Percentiles rank a stretch among this genome's conserved stretches.
Conservation (phyloP, 2,888 invertebrate genomes). For the Melieria omissa region DNA sequence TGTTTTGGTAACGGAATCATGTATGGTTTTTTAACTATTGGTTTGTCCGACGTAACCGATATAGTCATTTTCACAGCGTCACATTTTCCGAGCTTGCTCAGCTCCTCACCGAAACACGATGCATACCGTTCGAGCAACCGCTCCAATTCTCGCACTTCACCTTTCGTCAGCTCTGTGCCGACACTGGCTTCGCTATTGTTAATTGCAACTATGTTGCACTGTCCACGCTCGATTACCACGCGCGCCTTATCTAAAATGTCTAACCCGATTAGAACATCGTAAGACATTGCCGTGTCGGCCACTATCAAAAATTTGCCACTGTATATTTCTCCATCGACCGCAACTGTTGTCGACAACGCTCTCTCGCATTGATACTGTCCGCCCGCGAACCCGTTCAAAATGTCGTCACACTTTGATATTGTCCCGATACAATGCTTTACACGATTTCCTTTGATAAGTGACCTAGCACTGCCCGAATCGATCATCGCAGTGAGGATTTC, state of each 20-base stretch:
- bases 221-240: slow-evolving; percentile 31
- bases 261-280: slow-evolving; percentile 27
- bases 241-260: slow-evolving; percentile 32
- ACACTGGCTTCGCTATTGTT: slow-evolving; percentile 25
- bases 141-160: slow-evolving; percentile 16
- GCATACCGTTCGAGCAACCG: slow-evolving; percentile 18
- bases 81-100: slow-evolving; percentile 33
- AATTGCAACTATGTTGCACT: slow-evolving; percentile 26
- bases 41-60: slow-evolving; percentile 22
- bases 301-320: too few relatives aligned
- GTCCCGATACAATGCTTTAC: too few relatives aligned
- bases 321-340: too few relatives aligned
- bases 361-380: too few relatives aligned
- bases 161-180: not conserved
- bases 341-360: too few relatives aligned
- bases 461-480: too few relatives aligned
- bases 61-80: slow-evolving; percentile 32
- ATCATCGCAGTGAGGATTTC: too few relatives aligned
- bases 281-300: too few relatives aligned
- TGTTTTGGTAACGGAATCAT: slow-evolving; percentile 31
- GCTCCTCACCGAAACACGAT: slow-evolving; percentile 31
- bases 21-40: slow-evolving; percentile 31
- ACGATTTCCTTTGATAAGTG: too few relatives aligned
- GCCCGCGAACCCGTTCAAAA: too few relatives aligned
- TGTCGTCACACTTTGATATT: too few relatives aligned